Evolutionary conservation across 2,113 vertebrate genomes (phyloP).

Genomic region (Sprattus sprattus): DNA sequence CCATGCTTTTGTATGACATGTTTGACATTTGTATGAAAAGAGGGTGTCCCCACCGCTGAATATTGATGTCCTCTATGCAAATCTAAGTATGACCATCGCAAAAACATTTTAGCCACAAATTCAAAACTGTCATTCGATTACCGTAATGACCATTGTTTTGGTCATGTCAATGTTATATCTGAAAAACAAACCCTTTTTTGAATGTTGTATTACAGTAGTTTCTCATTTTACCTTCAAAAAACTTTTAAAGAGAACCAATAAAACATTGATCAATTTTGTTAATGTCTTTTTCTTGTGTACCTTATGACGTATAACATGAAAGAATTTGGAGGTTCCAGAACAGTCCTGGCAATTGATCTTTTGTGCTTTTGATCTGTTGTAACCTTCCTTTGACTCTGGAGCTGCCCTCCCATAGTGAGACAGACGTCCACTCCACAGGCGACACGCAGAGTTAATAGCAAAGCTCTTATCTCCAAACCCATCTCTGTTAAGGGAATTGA

Average conservation of each 20-base stretch:
- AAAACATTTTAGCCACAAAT: no score
- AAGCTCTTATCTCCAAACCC: constrained; percentile 38
- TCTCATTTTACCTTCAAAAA: no score
- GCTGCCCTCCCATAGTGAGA: constrained; percentile 31
- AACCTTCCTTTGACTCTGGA: constrained; percentile 22
- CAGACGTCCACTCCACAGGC: constrained; percentile 22
- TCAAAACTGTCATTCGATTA: no score
- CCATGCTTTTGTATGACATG: neutral
- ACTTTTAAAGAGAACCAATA: no score
- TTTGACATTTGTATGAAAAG: neutral
- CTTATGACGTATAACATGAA: constrained; percentile 27
- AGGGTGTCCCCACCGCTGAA: neutral
- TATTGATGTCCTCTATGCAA: neutral
- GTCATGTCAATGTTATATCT: neutral
- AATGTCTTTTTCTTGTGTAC: neutral
- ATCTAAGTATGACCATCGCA: neutral
- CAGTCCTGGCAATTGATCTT: constrained; percentile 18
- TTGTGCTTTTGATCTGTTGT: constrained; percentile 5
- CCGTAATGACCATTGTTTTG: neutral
- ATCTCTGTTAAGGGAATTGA: constrained; percentile 33
- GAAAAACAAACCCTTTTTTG: neutral
- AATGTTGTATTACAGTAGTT: no score
- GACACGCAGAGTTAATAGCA: constrained; percentile 39
- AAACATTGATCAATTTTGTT: neutral
- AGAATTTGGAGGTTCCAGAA: neutral